These are phyloP conservation scores for Idris sp. DNA, from an alignment of 1,140 invertebrate genomes.

Conservation along the genomic window DNA sequence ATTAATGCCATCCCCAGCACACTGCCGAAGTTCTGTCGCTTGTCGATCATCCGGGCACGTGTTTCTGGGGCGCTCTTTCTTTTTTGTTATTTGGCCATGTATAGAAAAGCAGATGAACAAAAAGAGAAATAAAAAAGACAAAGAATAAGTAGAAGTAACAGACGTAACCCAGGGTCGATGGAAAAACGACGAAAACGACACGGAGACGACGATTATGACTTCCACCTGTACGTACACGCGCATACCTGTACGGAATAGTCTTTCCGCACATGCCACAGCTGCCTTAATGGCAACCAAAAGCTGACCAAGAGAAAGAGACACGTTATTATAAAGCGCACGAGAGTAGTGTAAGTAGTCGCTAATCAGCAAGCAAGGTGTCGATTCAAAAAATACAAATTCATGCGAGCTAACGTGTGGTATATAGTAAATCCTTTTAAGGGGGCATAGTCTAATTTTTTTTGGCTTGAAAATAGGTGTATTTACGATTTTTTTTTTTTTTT, in stretches of 20 bases:
- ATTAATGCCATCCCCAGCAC: conserved; percentile 27
- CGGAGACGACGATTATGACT: conserved; percentile 52
- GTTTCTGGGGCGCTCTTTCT: conserved; percentile 16
- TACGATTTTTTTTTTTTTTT: too few species aligned
- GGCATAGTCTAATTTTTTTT: too few species aligned
- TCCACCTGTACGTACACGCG: conserved; percentile 61
- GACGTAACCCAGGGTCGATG: conserved; percentile 36
- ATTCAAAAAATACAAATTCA: conserved; percentile 38
- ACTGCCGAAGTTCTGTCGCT: conserved; percentile 5
- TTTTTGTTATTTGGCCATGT: conserved; percentile 23
- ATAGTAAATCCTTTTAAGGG: conserved; percentile 20
- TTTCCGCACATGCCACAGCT: conserved; percentile 55
- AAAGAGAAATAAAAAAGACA: conserved; percentile 2
- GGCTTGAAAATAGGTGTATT: too few species aligned
- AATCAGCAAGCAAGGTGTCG: conserved; percentile 46
- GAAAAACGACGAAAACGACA: conserved; percentile 57
- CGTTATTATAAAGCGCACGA: conserved; percentile 33
- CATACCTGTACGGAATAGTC: conserved; percentile 47
- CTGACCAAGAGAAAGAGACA: conserved; percentile 40
- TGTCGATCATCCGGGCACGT: conserved; percentile 47
- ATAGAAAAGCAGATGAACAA: conserved; percentile 15
- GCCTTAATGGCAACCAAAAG: conserved; percentile 49
- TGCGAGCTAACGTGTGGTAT: conserved; percentile 23
- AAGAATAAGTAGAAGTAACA: conserved; percentile 46
- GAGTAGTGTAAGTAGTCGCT: conserved; percentile 33